Base-by-base conservation (phyloP, 92 coral and sea anemone species). In the Zoanthus sansibaricus region DNA sequence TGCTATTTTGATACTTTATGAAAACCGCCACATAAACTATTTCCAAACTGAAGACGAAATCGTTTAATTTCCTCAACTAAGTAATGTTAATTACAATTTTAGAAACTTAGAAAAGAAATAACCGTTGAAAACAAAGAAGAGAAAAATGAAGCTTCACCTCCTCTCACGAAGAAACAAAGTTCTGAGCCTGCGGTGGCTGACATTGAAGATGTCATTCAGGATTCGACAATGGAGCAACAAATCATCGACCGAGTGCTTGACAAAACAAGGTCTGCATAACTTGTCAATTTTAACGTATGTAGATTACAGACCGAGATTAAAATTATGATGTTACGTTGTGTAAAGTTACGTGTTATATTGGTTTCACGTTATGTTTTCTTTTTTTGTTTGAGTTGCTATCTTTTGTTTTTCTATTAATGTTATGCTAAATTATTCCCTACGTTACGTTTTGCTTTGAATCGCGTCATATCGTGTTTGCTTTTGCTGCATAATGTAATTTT, bases 181-280 rank as follows among this genome's bases (percentile, higher is more conserved):
- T 49, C 77, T 12, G 94, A 92, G 75, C 78, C 82, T 6, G 82
- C 89, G 25, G 90, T 96, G 20, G 84, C 79, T 21, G 99, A 96
- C 78, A 96, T 96, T 14, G 99, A 96, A 82, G 96, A 93, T 56
- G 93, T 95, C 20, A 91, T 96, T 59, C 97, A 98, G 12, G 96
- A 96, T 76, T 71, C 95, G 12, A 68, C 91, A 1, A 92, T 85
- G 90, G 98, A 94, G 56, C 95, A 93, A 45, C 92, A 93, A 88
- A 91, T 91, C 20, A 91, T 94, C 71, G 98, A 94, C 54, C 70
- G 95, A 87, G 93, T 94, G 8, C 82, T 94, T 46, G 98, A 94
- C 78, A 94, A 94, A 75, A 94, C 92, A 30, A 91, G 98, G 98
- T 94, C 55, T 33, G 88, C 45, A 25, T 8, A 42, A 6, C 77